These are phyloP conservation scores for Cephalopachus bancanus DNA, from an alignment of 2,797 vertebrate species.

Conservation along the genomic window DNA sequence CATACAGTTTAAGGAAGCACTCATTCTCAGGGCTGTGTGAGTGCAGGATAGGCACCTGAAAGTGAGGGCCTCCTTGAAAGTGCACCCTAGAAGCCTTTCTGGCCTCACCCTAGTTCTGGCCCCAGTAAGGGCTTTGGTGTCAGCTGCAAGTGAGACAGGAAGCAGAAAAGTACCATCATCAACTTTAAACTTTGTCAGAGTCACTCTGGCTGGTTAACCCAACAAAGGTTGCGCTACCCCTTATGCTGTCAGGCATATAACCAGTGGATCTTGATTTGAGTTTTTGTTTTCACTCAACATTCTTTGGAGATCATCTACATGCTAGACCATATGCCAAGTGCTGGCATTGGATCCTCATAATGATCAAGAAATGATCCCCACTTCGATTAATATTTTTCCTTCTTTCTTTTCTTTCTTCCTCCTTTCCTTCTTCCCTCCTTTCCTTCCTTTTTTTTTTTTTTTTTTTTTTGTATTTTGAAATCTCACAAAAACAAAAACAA, in stretches of 20 bases:
- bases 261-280: neutral
- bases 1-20: neutral
- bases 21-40: neutral
- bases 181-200: neutral
- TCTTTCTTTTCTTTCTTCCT: neutral
- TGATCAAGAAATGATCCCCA: neutral
- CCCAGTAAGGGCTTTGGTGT: neutral
- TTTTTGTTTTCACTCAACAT: slow-evolving; percentile 1
- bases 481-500: neutral
- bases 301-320: neutral
- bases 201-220: neutral
- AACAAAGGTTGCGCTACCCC: neutral
- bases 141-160: neutral
- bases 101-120: neutral
- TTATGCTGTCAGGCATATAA: neutral
- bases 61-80: neutral
- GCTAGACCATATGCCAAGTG: neutral
- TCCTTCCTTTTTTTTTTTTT: neutral
- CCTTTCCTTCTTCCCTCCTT: neutral
- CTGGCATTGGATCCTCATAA: neutral
- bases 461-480: neutral
- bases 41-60: neutral
- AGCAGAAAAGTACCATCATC: neutral
- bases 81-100: neutral
- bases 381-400: neutral